Percentiles rank a stretch among this genome's conserved stretches.
Evolutionary conservation across 2,888 invertebrate species (phyloP).

Genomic region (Spodoptera littoralis): DNA sequence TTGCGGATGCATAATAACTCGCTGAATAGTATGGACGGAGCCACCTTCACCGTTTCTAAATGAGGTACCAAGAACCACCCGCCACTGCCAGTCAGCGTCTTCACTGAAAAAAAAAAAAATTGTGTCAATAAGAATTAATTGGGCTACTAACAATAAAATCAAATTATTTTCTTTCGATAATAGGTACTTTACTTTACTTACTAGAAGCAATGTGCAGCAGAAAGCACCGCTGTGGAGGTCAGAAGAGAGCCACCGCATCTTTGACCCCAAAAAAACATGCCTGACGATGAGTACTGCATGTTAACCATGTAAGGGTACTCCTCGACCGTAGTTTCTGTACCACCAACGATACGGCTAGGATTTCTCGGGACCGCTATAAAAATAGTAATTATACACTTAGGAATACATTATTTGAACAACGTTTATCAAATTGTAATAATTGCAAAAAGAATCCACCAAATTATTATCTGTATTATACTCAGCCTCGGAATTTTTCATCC

Average conservation of each 20-base stretch:
- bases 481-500: no score
- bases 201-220: conserved; percentile 73
- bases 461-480: no score
- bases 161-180: no score
- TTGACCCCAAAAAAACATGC: conserved; percentile 60
- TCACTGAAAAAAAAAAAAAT: conserved; percentile 53
- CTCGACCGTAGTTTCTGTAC: conserved; percentile 62
- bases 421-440: no score
- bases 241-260: conserved; percentile 70
- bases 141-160: no score
- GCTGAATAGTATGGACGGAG: conserved; percentile 38
- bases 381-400: background rate
- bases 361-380: conserved; percentile 63
- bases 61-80: conserved; percentile 62
- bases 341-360: conserved; percentile 69
- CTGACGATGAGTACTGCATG: conserved; percentile 61
- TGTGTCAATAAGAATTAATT: background rate
- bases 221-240: conserved; percentile 59
- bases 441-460: no score
- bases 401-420: no score
- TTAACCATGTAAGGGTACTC: conserved; percentile 71
- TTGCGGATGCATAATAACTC: conserved; percentile 53
- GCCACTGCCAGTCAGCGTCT: conserved; percentile 59
- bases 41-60: conserved; percentile 58
- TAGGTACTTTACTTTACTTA: conserved; percentile 53